Base-by-base conservation (phyloP, 1,140 invertebrate genomes). In the Cydia fagiglandana region DNA sequence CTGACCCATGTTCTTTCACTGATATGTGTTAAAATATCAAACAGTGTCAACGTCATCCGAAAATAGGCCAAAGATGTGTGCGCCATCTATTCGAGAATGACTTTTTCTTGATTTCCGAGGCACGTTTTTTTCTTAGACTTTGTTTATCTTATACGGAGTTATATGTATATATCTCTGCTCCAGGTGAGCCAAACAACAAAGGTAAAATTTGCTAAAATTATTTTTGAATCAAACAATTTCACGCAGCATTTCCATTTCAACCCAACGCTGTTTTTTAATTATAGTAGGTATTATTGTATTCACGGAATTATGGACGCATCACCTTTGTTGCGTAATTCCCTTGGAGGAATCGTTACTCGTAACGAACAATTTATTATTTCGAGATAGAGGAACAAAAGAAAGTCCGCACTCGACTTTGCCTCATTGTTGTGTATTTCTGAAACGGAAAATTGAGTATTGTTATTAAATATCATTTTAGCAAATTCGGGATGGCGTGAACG, bases 361-460 rank as follows among this genome's bases (percentile, higher is more conserved):
- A 68, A 68, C 64, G 64, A 68, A 30, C 64, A 68, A 68, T 68
- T 68, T 68, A 68, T 68, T 68, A 15, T 68, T 68, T 68, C 64
- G 28, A 68, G 64, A 68, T 68, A 68, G 30, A 34, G 64, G n/a
- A 38, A 68, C 64, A 68, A 68, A 64, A 68, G 64, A 68, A 68
- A 68, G 30, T 38, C 30, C 28, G 64, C 10, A 68, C 30, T 68
- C 64, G 34, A 68, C 13, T 30, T 24, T 68, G 64, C 28, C 34
- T 68, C 28, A 66, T 66, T 68, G 64, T 68, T 68, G 28, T 4
- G 12, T 68, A 38, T 15, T 38, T 68, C 64, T 68, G 28, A 34
- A 34, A 68, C 30, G 64, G 61, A 34, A 68, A 38, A 38, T 68
- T 68, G 64, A 34, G 64, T 34, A 68, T 34, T n/a, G 64, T 68